These are phyloP conservation scores for Isaurus tuberculatus DNA, from an alignment of 92 coral and sea anemone species.

Conservation along the genomic window DNA sequence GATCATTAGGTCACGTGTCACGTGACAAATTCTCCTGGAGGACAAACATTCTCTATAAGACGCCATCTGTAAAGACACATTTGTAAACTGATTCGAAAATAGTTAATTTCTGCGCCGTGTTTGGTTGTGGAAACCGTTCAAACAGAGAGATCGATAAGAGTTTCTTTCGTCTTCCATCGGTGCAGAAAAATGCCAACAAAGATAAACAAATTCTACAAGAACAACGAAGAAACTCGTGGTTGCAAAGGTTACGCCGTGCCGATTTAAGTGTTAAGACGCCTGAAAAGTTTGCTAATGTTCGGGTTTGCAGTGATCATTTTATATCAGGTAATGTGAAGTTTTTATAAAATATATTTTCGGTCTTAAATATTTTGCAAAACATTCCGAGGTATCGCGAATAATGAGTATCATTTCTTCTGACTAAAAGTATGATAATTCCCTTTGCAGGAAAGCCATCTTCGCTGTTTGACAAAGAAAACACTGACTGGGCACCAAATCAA, in stretches of 20 bases:
- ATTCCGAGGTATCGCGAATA: slow-evolving; percentile 11
- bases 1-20: slow-evolving; percentile 1
- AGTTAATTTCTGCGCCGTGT: slow-evolving; percentile 34
- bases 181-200: slow-evolving; percentile 28
- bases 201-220: slow-evolving; percentile 51
- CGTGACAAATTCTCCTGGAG: slow-evolving; percentile 30
- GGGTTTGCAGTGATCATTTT: slow-evolving; percentile 68
- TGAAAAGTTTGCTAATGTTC: slow-evolving; percentile 44
- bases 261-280: slow-evolving; percentile 53
- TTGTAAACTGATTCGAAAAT: slow-evolving; percentile 18
- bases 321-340: slow-evolving; percentile 48
- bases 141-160: slow-evolving; percentile 32
- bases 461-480: slow-evolving; percentile 37
- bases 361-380: slow-evolving; percentile 6
- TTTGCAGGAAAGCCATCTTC: slow-evolving; percentile 52
- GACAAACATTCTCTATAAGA: slow-evolving; percentile 15
- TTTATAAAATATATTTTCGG: slow-evolving; percentile 12
- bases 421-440: slow-evolving; percentile 21
- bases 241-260: slow-evolving; percentile 53
- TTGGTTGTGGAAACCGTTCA: slow-evolving; percentile 29
- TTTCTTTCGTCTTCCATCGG: slow-evolving; percentile 51
- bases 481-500: slow-evolving; percentile 56
- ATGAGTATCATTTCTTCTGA: slow-evolving; percentile 1
- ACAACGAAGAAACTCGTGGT: slow-evolving; percentile 61
- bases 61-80: slow-evolving; percentile 25